Conservation (phyloP, 2,888 invertebrate genomes). For the Thyatira batis region DNA sequence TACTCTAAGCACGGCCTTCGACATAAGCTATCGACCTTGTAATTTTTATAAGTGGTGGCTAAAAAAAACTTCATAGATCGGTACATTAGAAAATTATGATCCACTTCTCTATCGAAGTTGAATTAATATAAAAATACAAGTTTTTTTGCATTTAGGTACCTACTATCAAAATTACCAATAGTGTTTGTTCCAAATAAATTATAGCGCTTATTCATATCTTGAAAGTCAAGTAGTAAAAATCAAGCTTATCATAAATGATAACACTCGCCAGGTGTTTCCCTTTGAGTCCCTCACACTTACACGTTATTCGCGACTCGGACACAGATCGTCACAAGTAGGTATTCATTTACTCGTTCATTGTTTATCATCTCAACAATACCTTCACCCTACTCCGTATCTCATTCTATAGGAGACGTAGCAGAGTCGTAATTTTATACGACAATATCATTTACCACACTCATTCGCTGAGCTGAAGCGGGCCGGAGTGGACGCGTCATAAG, state of each 20-base stretch:
- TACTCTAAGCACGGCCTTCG: background rate
- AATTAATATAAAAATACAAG: no score
- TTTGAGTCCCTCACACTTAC: background rate
- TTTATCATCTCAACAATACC: background rate
- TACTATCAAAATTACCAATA: no score
- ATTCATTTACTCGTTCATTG: background rate
- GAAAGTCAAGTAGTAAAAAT: background rate
- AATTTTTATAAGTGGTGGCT: background rate
- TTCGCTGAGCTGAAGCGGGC: slow-evolving; percentile 49
- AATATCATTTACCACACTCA: slow-evolving; percentile 44
- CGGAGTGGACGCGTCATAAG: slow-evolving; percentile 46
- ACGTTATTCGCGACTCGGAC: background rate
- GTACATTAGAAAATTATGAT: background rate
- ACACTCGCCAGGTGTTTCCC: background rate
- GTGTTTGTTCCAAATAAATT: no score
- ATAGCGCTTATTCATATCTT: no score
- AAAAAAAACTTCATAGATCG: background rate
- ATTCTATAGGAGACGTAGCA: slow-evolving; percentile 26
- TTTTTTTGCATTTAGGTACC: no score
- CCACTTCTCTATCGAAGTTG: no score
- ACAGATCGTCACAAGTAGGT: background rate
- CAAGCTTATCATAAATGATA: background rate
- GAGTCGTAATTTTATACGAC: slow-evolving; percentile 38
- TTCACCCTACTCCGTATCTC: slow-evolving; percentile 25
- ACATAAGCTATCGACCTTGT: background rate